Conservation (phyloP, 2,113 vertebrate species). For the Chloropsis cyanopogon region DNA sequence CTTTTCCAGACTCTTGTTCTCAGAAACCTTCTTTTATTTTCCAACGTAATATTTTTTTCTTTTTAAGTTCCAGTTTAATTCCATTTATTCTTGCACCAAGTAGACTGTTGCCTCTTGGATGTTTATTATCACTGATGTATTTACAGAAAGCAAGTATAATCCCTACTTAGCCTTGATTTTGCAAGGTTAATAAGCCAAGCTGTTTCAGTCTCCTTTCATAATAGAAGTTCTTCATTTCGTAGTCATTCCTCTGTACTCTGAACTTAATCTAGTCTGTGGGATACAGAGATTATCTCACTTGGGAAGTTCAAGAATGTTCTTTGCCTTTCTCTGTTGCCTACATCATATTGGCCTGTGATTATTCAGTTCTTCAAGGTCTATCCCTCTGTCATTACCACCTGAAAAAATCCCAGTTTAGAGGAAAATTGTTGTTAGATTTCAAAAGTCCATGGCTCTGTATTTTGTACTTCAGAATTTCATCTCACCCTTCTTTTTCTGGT, state of each 20-base stretch:
- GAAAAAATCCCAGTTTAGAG: neutral
- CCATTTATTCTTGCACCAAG: neutral
- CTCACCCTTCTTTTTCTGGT: neutral
- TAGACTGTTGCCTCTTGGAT: neutral
- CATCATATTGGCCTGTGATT: neutral
- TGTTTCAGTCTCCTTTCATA: neutral
- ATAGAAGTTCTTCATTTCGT: neutral
- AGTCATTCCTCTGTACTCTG: neutral
- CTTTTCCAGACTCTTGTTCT: neutral
- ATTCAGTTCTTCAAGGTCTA: neutral
- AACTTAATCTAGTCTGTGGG: neutral
- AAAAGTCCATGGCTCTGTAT: neutral
- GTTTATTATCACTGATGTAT: neutral
- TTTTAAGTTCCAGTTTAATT: neutral
- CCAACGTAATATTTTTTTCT: neutral
- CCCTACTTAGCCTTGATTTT: neutral
- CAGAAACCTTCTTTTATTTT: constrained; percentile 11
- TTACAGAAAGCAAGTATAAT: neutral
- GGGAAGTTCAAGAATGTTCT: neutral
- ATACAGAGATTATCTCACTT: neutral
- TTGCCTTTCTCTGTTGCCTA: neutral
- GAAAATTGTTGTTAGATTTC: neutral
- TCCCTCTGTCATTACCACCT: neutral
- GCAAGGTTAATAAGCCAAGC: neutral
- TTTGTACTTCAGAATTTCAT: neutral